A percentile compares a stretch with the other conserved stretches of the same genome.
Evolutionary conservation across 2,888 invertebrate genomes (phyloP).

Genomic region (Ophion obscuratus): DNA sequence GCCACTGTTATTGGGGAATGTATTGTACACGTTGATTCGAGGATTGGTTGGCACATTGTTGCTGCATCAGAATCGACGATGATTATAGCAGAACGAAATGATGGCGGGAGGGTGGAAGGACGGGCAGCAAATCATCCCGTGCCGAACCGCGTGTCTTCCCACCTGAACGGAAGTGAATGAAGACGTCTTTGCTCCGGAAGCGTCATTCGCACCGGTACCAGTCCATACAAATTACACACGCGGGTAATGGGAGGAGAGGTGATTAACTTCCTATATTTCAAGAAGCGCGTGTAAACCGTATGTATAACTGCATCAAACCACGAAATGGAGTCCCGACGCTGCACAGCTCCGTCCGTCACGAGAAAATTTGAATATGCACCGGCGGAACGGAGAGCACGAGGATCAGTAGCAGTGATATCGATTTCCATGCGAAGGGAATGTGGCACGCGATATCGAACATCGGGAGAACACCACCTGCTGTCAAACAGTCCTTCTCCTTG

Average conservation of each 20-base stretch:
- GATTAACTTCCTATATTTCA: conserved; percentile 46
- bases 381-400: conserved; percentile 46
- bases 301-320: conserved; percentile 17
- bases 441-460: conserved; percentile 79
- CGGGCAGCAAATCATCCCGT: conserved; percentile 8
- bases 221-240: conserved; percentile 30
- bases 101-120: not conserved
- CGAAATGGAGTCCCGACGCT: conserved; percentile 3
- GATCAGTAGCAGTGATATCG: conserved; percentile 78
- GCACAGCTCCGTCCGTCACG: conserved; percentile 27
- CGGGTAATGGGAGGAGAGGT: not conserved
- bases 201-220: conserved; percentile 19
- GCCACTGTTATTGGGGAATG: not conserved
- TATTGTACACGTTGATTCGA: conserved; percentile 6
- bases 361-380: conserved; percentile 64
- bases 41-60: not conserved
- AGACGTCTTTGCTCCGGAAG: conserved; percentile 41
- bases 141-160: conserved; percentile 17
- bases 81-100: conserved; percentile 1
- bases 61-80: not conserved
- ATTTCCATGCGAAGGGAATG: conserved; percentile 76
- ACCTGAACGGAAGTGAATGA: conserved; percentile 36
- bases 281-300: conserved; percentile 7
- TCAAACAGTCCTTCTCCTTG: conserved; percentile 78
- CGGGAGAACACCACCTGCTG: conserved; percentile 72